Evolutionary conservation across 2,888 invertebrate species (phyloP).

Genomic region (Seira musarum): DNA sequence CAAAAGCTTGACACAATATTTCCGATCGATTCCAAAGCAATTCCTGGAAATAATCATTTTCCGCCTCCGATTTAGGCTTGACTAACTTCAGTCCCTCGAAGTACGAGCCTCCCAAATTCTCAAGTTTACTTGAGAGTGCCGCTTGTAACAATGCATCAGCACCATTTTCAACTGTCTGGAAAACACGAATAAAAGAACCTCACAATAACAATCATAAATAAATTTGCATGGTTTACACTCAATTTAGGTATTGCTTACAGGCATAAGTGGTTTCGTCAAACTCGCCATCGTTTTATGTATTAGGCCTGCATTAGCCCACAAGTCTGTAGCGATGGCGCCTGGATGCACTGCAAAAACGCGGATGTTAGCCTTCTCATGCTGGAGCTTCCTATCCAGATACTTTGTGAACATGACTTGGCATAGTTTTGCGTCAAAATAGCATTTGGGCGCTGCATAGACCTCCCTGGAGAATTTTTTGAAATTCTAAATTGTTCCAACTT

Average conservation of each 20-base stretch:
- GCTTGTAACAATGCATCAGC: constrained; percentile 84
- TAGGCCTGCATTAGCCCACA: constrained; percentile 34
- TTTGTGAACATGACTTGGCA: constrained; percentile 81
- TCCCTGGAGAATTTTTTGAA: too few species aligned
- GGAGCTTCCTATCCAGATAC: constrained; percentile 77
- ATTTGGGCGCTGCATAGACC: constrained; percentile 25
- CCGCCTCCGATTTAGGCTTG: constrained; percentile 71
- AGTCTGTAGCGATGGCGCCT: constrained; percentile 82
- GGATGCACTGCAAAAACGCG: constrained; percentile 86
- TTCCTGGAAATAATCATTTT: constrained; percentile 42
- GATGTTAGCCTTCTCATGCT: constrained; percentile 76
- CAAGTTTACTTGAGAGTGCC: constrained; percentile 81
- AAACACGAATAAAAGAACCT: constrained; percentile 66
- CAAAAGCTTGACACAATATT: constrained; percentile 37
- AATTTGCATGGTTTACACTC: too few species aligned
- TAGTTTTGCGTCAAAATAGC: too few species aligned
- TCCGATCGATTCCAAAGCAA: constrained; percentile 47
- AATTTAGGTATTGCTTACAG: too few species aligned
- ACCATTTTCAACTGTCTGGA: constrained; percentile 83
- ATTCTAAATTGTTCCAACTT: too few species aligned
- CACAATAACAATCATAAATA: too few species aligned
- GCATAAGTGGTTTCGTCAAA: constrained; percentile 18
- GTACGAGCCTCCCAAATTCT: constrained; percentile 85
- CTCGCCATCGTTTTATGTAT: not conserved
- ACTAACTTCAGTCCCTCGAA: constrained; percentile 79